Evolutionary conservation across 53 echinoderm and acorn worm species (phyloP).

Genomic region (Pentamera pediparva): DNA sequence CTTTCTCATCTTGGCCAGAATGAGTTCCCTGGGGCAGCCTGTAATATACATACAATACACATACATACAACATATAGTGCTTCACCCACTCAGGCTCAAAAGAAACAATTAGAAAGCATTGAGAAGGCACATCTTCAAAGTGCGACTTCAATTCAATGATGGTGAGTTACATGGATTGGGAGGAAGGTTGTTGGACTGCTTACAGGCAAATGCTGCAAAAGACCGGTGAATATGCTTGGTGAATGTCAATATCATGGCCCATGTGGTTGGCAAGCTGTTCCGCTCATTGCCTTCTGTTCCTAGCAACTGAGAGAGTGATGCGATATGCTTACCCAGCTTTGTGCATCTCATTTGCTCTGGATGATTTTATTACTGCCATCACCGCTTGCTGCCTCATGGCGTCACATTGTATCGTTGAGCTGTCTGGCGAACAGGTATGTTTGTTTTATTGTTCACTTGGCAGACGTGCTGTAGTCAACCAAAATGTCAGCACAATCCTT

Average conservation of each 20-base stretch:
- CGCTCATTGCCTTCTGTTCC: constrained; percentile 39
- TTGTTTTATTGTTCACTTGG: neutral
- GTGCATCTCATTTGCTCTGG: constrained; percentile 45
- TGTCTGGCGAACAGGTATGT: constrained; percentile 27
- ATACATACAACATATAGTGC: too few species aligned
- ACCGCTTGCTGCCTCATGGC: constrained; percentile 24
- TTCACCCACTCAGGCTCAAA: too few species aligned
- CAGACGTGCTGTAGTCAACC: neutral
- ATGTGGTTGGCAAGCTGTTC: constrained; percentile 30
- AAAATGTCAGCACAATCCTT: neutral
- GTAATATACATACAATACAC: too few species aligned
- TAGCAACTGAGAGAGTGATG: constrained; percentile 41
- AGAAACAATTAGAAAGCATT: too few species aligned
- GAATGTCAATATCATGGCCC: constrained; percentile 44
- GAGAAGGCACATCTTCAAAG: too few species aligned
- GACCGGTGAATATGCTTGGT: too few species aligned
- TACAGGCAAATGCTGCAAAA: too few species aligned
- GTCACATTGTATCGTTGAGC: neutral
- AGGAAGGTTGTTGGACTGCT: too few species aligned
- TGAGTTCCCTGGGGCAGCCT: constrained; percentile 27
- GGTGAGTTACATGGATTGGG: too few species aligned
- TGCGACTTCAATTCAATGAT: too few species aligned
- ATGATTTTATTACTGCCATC: neutral
- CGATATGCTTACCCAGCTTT: constrained; percentile 52
- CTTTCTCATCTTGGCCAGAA: constrained; percentile 40